Evolutionary conservation across 1,140 invertebrate genomes (phyloP).

Genomic region (Drosophila athabasca): DNA sequence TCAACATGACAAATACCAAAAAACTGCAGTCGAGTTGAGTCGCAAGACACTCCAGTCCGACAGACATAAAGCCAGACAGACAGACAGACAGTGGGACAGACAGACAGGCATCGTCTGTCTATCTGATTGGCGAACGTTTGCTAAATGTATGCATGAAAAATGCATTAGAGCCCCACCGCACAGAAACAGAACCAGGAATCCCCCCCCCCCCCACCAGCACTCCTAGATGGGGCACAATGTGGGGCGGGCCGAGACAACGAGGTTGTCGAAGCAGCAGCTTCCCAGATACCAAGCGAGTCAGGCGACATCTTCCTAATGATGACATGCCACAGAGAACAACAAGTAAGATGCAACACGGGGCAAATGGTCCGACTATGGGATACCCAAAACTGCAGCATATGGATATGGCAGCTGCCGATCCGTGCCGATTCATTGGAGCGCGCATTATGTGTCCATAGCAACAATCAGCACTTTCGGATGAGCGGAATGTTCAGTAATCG

Average conservation of each 20-base stretch:
- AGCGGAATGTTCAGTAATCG: too few species aligned
- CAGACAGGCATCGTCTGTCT: slow-evolving; percentile 47
- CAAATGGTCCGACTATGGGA: not conserved
- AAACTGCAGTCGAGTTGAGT: slow-evolving; percentile 40
- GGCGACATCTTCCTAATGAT: slow-evolving; percentile 66
- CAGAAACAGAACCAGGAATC: slow-evolving; percentile 22
- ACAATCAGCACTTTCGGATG: too few species aligned
- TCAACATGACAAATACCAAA: slow-evolving; percentile 69
- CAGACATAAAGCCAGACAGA: not conserved
- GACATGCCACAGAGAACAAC: slow-evolving; percentile 65
- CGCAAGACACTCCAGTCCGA: slow-evolving; percentile 17
- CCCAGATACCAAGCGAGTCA: slow-evolving; percentile 37
- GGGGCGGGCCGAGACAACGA: not conserved
- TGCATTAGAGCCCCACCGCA: slow-evolving; percentile 59
- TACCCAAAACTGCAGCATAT: too few species aligned
- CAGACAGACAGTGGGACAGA: not conserved
- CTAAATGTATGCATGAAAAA: slow-evolving; percentile 79
- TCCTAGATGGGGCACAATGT: too few species aligned
- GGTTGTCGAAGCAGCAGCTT: slow-evolving; percentile 2
- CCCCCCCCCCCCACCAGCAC: too few species aligned
- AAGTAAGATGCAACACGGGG: slow-evolving; percentile 12
- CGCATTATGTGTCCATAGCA: too few species aligned
- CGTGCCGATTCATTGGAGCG: too few species aligned
- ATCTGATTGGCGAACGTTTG: slow-evolving; percentile 70
- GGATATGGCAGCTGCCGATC: too few species aligned